These are phyloP conservation scores for Zoanthus solanderi DNA, from an alignment of 92 coral and sea anemone species.

Conservation along the genomic window DNA sequence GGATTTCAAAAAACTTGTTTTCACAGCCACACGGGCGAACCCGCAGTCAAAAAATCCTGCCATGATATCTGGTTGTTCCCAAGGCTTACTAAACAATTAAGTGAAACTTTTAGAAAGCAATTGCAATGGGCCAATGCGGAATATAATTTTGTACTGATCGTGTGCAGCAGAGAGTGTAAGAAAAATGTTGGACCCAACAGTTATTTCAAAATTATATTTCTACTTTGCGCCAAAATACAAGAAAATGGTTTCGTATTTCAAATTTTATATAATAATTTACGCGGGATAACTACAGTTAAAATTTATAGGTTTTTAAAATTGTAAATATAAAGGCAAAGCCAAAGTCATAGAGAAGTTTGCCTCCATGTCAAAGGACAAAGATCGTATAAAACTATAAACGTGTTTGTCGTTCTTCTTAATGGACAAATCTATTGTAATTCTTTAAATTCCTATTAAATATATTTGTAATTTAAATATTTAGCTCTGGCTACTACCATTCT, in stretches of 20 bases:
- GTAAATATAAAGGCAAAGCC: no score
- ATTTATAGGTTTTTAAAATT: not conserved
- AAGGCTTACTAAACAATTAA: not conserved
- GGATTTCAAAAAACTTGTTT: not conserved
- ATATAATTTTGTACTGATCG: not conserved
- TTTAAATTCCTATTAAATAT: no score
- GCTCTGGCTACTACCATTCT: no score
- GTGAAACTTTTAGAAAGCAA: not conserved
- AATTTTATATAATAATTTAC: not conserved
- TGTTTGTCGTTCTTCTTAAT: no score
- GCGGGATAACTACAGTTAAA: no score
- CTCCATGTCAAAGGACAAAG: no score
- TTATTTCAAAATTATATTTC: not conserved
- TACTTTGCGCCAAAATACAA: constrained; percentile 6
- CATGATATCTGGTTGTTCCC: not conserved
- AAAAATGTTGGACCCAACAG: not conserved
- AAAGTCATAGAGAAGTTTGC: no score
- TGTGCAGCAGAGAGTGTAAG: not conserved
- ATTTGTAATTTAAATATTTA: no score
- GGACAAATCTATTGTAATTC: no score
- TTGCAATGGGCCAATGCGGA: no score
- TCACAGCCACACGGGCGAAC: constrained; percentile 2
- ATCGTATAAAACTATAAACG: no score
- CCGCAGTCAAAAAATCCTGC: not conserved
- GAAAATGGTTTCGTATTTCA: constrained; percentile 13